phyloP scores from a whole-genome alignment of 2,797 vertebrate genomes.

The Myotis myotis region DNA sequence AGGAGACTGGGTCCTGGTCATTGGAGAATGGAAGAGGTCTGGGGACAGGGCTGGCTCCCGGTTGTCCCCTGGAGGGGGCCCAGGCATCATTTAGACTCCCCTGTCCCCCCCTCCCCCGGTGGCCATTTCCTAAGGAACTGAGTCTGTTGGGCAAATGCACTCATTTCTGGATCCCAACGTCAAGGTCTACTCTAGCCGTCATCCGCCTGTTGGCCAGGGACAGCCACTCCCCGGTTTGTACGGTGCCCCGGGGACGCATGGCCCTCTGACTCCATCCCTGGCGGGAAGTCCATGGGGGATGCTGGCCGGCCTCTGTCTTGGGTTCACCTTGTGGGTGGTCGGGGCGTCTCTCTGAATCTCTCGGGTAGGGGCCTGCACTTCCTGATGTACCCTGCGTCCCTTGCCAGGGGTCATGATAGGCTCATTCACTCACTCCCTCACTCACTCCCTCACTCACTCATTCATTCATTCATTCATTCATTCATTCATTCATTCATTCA shows the following conservation, averaged over 20 bases:
- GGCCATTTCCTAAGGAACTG: neutral
- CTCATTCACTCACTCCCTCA: neutral
- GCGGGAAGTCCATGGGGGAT: neutral
- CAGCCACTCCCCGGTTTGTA: neutral
- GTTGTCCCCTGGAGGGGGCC: neutral
- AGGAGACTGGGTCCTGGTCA: too few species aligned
- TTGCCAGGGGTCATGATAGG: neutral
- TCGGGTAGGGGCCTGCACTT: neutral
- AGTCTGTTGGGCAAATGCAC: neutral
- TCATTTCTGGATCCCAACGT: neutral
- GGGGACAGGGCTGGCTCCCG: neutral
- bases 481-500: neutral
- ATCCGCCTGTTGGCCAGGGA: neutral
- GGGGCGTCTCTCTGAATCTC: neutral
- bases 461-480: too few species aligned
- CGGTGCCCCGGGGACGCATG: accelerated
- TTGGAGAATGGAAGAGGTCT: neutral
- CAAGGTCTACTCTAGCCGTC: neutral
- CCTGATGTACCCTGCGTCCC: neutral
- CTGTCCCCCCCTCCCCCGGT: accelerated
- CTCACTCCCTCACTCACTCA: neutral
- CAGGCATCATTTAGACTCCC: neutral
- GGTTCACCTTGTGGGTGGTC: too few species aligned
- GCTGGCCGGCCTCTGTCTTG: neutral
- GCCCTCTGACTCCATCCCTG: neutral